A percentile compares a stretch with the other conserved stretches of the same genome.
Evolutionary conservation across 2,888 invertebrate species (phyloP).

Genomic region (Dioctria linearis): DNA sequence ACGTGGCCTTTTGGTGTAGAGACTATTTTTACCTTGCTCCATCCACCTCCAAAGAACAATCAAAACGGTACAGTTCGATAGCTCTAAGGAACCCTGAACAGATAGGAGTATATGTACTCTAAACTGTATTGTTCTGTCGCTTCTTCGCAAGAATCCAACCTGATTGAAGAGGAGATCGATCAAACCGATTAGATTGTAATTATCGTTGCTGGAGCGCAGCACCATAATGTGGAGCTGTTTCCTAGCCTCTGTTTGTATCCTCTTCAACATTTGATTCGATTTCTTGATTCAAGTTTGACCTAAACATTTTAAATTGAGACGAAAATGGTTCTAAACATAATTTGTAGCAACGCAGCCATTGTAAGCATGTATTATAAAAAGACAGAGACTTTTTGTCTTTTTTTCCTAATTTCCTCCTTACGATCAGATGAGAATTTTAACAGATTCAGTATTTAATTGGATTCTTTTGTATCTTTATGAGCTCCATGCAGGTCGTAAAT

Average conservation of each 20-base stretch:
- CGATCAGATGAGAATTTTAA: slow-evolving; percentile 21
- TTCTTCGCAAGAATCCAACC: slow-evolving; percentile 43
- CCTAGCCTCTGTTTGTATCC: background rate
- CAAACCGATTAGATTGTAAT: slow-evolving; percentile 50
- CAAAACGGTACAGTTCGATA: slow-evolving; percentile 47
- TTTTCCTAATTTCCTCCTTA: background rate
- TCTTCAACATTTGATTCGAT: background rate
- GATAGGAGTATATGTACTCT: slow-evolving; percentile 28
- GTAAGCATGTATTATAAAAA: background rate
- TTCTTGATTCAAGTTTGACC: slow-evolving; percentile 5
- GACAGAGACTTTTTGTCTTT: slow-evolving; percentile 8
- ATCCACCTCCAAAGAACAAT: slow-evolving; percentile 47
- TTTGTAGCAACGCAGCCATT: slow-evolving; percentile 25
- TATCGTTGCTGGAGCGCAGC: slow-evolving; percentile 29
- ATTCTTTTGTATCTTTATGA: slow-evolving; percentile 44
- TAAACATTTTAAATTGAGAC: slow-evolving; percentile 50
- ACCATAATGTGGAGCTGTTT: background rate
- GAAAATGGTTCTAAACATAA: slow-evolving; percentile 35
- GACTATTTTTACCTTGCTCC: slow-evolving; percentile 13
- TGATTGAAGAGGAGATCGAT: slow-evolving; percentile 46
- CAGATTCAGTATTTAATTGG: slow-evolving; percentile 40
- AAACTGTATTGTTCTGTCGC: slow-evolving; percentile 49
- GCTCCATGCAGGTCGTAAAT: slow-evolving; percentile 27
- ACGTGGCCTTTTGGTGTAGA: slow-evolving; percentile 43
- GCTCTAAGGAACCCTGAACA: background rate